A percentile compares a stretch with the other conserved stretches of the same genome.
Conservation (phyloP, 2,797 vertebrate species). For the Sebastes minor region DNA sequence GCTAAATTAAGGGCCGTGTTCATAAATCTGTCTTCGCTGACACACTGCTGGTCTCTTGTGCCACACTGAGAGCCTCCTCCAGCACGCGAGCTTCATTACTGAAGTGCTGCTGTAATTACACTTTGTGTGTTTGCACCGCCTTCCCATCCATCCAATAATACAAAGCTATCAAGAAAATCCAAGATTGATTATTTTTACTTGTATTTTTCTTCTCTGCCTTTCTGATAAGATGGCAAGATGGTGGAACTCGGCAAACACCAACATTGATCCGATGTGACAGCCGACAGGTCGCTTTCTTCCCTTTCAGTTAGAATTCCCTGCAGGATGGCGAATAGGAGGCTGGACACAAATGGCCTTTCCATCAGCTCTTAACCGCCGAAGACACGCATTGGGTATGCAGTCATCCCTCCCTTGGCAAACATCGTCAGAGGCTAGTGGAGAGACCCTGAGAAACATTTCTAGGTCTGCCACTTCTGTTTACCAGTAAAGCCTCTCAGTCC, state of each 20-base stretch:
- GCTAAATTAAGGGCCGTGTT: slow-evolving; percentile 55
- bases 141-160: slow-evolving; percentile 16
- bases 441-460: slow-evolving; percentile 36
- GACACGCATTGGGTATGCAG: slow-evolving; percentile 37
- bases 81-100: slow-evolving; percentile 28
- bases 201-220: background rate
- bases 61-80: slow-evolving; percentile 20
- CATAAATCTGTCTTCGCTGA: slow-evolving; percentile 59
- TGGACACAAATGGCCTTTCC: slow-evolving; percentile 56
- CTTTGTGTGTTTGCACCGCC: slow-evolving; percentile 24
- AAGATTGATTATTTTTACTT: background rate
- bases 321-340: slow-evolving; percentile 9
- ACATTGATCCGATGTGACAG: slow-evolving; percentile 57
- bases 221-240: background rate
- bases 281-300: slow-evolving; percentile 45
- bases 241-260: background rate
- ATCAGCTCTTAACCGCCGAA: slow-evolving; percentile 47
- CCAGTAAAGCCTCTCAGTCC: slow-evolving; percentile 39
- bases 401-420: slow-evolving; percentile 44
- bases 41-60: slow-evolving; percentile 16
- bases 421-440: slow-evolving; percentile 26
- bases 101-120: slow-evolving; percentile 31
- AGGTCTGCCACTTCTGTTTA: slow-evolving; percentile 58
- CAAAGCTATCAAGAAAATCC: slow-evolving; percentile 6
- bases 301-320: slow-evolving; percentile 39